Evolutionary conservation across 2,113 vertebrate genomes (phyloP), one percentile per base, ranked within the genome.

Genomic region (Geothlypis trichas): DNA sequence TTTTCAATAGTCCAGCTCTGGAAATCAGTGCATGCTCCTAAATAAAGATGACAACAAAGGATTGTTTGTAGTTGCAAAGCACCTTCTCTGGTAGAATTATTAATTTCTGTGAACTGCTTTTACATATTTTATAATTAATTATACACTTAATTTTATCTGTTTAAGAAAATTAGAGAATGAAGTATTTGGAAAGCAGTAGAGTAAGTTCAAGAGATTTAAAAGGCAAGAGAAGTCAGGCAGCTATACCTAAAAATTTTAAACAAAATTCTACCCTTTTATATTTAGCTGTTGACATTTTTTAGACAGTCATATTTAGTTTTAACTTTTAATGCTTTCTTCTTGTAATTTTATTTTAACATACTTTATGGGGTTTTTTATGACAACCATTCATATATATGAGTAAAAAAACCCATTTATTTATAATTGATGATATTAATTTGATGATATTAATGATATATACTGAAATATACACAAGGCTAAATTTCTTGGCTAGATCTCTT

Each of bases 381-480:
- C 46, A 93, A 1, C 0, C 28, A 85, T 42, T 20, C 15, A 81
- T 47, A 85, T 55, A 66, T 37, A 41, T 57, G 28, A 69, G 49
- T 71, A 84, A 93, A 96, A 92, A 92, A 30, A 54, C 85, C n/a
- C 15, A 90, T 69, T 84, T 91, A 51, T 87, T 95, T 96, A 63
- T 59, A 73, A 87, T 75, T 77, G 68, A 76, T 85, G 0, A 65
- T 62, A 88, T 46, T 71, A 49, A 90, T 89, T 86, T 54, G n/a
- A n/a, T n/a, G n/a, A n/a, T n/a, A n/a, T n/a, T n/a, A n/a, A n/a
- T n/a, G n/a, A n/a, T n/a, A 87, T 80, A 91, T 95, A 84, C 33
- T 67, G 62, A 97, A 97, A 95, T 89, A 95, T 30, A 93, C 33
- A 73, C 46, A 90, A 81, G 33, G 51, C 27, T 93, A 89, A 87